Conservation (phyloP, 2,113 vertebrate genomes). For the Xiphophorus couchianus region DNA sequence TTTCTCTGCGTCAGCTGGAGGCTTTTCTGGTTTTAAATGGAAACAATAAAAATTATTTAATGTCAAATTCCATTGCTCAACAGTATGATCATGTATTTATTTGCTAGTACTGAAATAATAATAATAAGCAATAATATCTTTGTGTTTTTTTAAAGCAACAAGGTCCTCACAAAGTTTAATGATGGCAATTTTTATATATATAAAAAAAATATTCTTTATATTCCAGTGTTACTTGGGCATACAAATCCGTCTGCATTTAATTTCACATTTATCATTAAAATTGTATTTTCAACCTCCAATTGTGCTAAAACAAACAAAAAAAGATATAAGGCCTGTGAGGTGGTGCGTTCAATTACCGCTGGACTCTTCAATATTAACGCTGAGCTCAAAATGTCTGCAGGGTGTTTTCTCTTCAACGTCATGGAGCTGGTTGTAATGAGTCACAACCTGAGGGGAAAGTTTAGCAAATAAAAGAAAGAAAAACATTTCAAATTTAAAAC, state of each 20-base stretch:
- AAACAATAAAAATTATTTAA: neutral
- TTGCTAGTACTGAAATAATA: neutral
- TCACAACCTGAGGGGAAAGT: conserved; percentile 71
- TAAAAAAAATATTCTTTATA: no score
- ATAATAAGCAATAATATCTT: neutral
- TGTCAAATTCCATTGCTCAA: no score
- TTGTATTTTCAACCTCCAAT: no score
- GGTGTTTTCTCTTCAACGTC: conserved; percentile 65
- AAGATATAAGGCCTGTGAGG: neutral
- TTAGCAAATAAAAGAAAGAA: neutral
- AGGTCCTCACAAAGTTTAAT: no score
- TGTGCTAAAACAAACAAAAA: neutral
- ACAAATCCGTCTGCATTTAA: neutral
- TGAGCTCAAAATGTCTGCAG: conserved; percentile 76
- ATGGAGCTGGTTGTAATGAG: conserved; percentile 79
- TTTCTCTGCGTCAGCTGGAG: conserved; percentile 69
- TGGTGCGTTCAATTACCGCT: conserved; percentile 43
- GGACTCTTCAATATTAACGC: conserved; percentile 67
- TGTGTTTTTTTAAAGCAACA: no score
- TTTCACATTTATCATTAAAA: neutral
- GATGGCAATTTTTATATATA: no score
- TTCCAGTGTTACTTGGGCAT: no score
- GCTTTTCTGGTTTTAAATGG: conserved; percentile 56
- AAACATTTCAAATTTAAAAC: neutral
- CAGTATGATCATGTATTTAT: neutral